phyloP scores from a whole-genome alignment of 2,888 invertebrate genomes.

The Drosophila putrida region DNA sequence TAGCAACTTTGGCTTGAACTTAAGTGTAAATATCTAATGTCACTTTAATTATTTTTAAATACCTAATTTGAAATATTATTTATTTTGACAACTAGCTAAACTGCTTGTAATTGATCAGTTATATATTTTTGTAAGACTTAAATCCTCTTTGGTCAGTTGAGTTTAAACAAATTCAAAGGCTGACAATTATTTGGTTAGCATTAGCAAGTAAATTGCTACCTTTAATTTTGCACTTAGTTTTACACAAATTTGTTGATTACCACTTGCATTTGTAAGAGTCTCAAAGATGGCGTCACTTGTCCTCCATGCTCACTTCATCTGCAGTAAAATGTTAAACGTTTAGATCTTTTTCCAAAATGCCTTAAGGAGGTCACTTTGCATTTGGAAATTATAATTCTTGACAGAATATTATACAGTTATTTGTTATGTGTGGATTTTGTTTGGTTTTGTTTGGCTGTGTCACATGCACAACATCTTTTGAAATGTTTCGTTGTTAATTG shows the following conservation, averaged over 20 bases:
- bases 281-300: background rate
- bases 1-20: background rate
- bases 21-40: background rate
- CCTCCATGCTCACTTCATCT: background rate
- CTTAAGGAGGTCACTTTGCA: background rate
- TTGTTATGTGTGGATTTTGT: background rate
- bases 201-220: background rate
- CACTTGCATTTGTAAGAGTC: background rate
- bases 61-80: too few species aligned
- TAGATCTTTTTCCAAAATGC: background rate
- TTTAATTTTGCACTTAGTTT: background rate
- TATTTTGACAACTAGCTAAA: too few species aligned
- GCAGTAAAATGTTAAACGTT: background rate
- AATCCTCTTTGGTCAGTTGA: background rate
- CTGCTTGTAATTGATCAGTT: too few species aligned
- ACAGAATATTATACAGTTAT: background rate
- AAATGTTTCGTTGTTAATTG: conserved; percentile 39
- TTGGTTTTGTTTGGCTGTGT: conserved; percentile 16
- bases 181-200: background rate
- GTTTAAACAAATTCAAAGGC: background rate
- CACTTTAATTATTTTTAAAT: too few species aligned
- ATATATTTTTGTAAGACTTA: background rate
- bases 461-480: conserved; percentile 30
- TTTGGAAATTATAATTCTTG: background rate
- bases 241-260: background rate